Conservation (phyloP, 1,140 invertebrate species). For the Monochamus saltuarius region DNA sequence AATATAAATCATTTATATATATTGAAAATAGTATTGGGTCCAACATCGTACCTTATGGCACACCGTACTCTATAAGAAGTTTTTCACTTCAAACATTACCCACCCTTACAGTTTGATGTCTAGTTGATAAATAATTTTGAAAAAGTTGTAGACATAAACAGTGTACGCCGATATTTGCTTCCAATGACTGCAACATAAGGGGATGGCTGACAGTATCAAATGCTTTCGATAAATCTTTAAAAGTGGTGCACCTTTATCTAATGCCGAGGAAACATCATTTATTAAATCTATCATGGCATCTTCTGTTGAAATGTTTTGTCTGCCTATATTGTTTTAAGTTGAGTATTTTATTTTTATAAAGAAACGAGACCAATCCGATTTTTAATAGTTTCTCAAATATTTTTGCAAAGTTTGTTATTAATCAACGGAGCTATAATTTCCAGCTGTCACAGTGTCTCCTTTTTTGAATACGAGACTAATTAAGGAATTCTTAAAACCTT, state of each 20-base stretch:
- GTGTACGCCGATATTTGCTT: background rate
- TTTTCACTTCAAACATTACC: background rate
- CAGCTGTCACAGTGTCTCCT: no score
- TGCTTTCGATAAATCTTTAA: background rate
- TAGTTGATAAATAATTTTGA: background rate
- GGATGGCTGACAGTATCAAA: background rate
- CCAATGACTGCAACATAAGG: background rate
- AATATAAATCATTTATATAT: slow-evolving; percentile 10
- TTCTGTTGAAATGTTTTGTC: no score
- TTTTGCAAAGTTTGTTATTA: no score
- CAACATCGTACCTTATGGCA: slow-evolving; percentile 10
- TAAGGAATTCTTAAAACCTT: no score
- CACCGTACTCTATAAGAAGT: background rate
- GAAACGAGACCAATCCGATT: no score
- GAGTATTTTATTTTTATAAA: no score
- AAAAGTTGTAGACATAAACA: background rate
- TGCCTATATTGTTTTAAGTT: background rate
- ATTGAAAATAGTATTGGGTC: slow-evolving; percentile 10
- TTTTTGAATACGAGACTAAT: no score
- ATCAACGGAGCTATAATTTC: no score
- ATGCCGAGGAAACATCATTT: background rate
- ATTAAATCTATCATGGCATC: background rate
- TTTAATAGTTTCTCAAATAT: no score
- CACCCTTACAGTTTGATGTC: background rate
- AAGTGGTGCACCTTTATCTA: background rate